phyloP scores from a whole-genome alignment of 2,113 vertebrate genomes.

The Ammodramus savannarum region DNA sequence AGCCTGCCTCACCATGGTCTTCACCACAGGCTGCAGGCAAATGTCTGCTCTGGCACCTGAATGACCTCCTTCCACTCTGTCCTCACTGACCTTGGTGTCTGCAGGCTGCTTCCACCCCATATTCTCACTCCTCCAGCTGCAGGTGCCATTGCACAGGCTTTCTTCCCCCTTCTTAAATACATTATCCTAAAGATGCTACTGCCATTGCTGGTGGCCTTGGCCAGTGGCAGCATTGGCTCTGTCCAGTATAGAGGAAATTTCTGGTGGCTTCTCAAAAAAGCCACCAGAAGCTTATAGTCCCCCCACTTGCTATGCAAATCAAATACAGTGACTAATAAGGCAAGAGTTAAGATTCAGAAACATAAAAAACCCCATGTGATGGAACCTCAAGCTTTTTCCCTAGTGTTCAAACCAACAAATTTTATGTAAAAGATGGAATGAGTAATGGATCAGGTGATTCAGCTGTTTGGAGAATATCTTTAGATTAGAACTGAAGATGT shows the following conservation, averaged over 20 bases:
- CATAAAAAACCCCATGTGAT: accelerated
- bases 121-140: neutral
- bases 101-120: neutral
- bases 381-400: neutral
- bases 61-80: neutral
- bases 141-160: neutral
- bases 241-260: accelerated
- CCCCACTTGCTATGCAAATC: neutral
- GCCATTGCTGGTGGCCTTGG: neutral
- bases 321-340: neutral
- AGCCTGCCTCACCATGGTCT: neutral
- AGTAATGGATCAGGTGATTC: neutral
- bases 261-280: neutral
- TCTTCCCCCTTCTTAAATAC: neutral
- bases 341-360: neutral
- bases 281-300: neutral
- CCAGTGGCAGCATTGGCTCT: neutral
- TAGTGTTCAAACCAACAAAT: neutral
- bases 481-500: neutral
- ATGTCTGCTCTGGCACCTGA: neutral
- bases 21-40: neutral
- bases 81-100: neutral
- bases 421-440: neutral
- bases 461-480: neutral
- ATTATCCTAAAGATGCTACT: neutral